Evolutionary conservation across 2,113 vertebrate species (phyloP).

Genomic region (Phaethon lepturus): DNA sequence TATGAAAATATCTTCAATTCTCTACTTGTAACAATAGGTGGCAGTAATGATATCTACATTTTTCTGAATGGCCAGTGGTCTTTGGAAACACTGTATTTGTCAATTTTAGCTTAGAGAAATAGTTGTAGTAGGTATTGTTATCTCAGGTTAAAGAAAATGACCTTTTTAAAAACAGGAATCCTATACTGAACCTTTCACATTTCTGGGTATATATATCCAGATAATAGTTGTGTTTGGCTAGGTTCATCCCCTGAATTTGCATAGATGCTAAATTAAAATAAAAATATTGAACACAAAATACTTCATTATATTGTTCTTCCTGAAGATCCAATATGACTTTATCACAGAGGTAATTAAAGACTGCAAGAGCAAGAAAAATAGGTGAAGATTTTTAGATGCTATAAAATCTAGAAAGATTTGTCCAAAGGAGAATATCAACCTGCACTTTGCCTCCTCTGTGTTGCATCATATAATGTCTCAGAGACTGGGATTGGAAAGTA

Average conservation of each 20-base stretch:
- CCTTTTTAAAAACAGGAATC: neutral
- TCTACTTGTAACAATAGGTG: constrained; percentile 54
- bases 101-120: neutral
- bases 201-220: neutral
- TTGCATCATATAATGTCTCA: neutral
- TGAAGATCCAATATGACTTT: neutral
- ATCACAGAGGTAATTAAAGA: neutral
- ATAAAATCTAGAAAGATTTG: neutral
- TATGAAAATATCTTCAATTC: constrained; percentile 15
- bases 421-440: neutral
- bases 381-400: neutral
- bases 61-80: neutral
- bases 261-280: neutral
- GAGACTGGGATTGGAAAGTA: neutral
- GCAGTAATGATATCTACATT: constrained; percentile 59
- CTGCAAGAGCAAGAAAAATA: neutral
- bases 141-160: neutral
- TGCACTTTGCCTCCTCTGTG: neutral
- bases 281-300: neutral
- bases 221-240: neutral
- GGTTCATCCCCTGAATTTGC: neutral
- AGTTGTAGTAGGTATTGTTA: neutral
- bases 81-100: neutral
- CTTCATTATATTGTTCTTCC: neutral
- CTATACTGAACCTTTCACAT: neutral